These are phyloP conservation scores for Regulus satrapa DNA, from an alignment of 2,113 vertebrate genomes.

Conservation along the genomic window DNA sequence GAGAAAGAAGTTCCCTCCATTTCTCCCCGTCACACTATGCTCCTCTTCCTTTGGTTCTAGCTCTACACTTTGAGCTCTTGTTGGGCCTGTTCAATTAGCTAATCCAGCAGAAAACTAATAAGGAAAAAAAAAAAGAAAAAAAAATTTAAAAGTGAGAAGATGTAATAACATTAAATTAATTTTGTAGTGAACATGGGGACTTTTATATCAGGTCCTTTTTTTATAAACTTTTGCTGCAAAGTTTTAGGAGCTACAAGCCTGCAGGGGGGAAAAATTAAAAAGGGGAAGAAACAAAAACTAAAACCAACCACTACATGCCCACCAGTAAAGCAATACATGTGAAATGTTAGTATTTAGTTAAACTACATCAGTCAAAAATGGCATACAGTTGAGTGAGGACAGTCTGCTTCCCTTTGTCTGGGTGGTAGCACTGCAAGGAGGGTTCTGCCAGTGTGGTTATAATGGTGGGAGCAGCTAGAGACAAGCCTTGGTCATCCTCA, in stretches of 20 bases:
- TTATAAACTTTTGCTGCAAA: not conserved
- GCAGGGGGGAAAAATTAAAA: not conserved
- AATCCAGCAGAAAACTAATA: slow-evolving; percentile 10
- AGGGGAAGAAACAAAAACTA: fast-evolving
- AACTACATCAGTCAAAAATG: not conserved
- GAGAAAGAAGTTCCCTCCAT: not conserved
- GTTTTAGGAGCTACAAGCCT: not conserved
- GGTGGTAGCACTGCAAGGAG: not conserved
- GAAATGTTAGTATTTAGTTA: not conserved
- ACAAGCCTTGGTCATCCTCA: not conserved
- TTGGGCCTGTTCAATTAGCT: not conserved
- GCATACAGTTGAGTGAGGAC: not conserved
- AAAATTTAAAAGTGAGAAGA: not conserved
- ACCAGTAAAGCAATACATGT: not conserved
- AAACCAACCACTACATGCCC: not conserved
- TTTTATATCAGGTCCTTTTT: not conserved
- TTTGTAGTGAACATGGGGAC: not conserved
- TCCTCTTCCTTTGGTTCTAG: not conserved
- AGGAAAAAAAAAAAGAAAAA: not conserved
- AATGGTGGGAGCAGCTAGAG: not conserved
- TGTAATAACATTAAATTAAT: not conserved
- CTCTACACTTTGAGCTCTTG: not conserved
- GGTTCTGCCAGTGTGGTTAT: not conserved
- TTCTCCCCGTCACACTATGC: not conserved
- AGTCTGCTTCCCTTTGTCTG: not conserved